Base-by-base conservation (phyloP, 2,113 vertebrate genomes). In the Puntigrus tetrazona region DNA sequence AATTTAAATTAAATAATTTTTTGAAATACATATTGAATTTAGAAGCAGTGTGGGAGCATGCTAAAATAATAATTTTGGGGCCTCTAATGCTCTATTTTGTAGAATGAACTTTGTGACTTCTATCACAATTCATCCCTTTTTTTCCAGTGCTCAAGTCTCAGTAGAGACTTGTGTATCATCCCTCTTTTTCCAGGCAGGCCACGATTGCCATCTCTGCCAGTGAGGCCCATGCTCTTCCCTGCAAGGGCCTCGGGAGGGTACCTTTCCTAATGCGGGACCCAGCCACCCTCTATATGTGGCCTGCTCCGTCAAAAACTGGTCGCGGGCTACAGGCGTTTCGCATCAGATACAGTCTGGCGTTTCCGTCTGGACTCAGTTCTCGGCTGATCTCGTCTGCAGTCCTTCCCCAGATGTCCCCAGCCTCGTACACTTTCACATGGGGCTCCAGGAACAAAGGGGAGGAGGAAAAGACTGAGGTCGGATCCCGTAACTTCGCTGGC, bases 281-380 rank as follows among this genome's bases (percentile, higher is more conserved):
- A 97, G 97, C 63, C 98, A 99, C 87, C 98, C 98, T 78, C 95
- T 96, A 89, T 99, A 98, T 91, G 95, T 99, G 92, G 43, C 99
- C 98, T 0, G 97, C 99, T 85, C n/a, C n/a, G n/a, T n/a, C n/a
- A n/a, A 96, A 96, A 94, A 99, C 98, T 0, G 96, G 95, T 0
- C 94, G 96, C 0, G 98, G 98, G 1, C 98, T 88, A 99, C 98
- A 85, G 99, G 98, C 0, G 97, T 99, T n/a, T 65, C 96, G 98
- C 88, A 99, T 99, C 3, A 97, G 98, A 85, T 99, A 98, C 70
- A 92, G 95, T 0, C 93, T 96, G 34, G 81, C 95, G 93, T 82
- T 99, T 98, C 90, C 92, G 96, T 10, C 95, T 99, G 1, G 98
- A 99, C 93, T 98, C 97, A 97, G 96, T 92, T 97, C 96, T 78